Percentiles rank a stretch among this genome's conserved stretches.
phyloP scores from a whole-genome alignment of 2,113 vertebrate genomes.

The Heterochromis multidens region DNA sequence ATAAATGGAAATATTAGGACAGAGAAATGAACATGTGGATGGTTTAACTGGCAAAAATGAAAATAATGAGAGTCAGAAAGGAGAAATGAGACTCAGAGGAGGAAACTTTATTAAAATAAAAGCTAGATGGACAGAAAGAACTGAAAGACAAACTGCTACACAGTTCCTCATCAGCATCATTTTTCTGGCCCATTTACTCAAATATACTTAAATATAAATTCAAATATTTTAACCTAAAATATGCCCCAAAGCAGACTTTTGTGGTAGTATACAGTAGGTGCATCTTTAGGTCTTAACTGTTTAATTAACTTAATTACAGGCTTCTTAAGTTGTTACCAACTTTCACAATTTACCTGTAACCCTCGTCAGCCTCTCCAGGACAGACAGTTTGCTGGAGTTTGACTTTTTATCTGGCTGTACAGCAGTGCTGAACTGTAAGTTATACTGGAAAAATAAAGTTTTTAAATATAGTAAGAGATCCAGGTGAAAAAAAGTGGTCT shows the following conservation, averaged over 20 bases:
- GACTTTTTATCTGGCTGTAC: too few relatives aligned
- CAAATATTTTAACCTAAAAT: rapidly evolving
- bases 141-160: background rate
- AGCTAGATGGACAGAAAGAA: background rate
- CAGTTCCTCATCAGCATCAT: background rate
- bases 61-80: background rate
- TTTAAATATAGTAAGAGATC: background rate
- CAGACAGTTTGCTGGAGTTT: too few relatives aligned
- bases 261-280: too few relatives aligned
- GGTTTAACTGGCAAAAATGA: background rate
- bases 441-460: background rate
- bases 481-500: background rate
- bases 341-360: background rate
- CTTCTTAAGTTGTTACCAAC: background rate
- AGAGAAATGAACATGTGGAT: background rate
- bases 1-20: background rate
- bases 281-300: background rate
- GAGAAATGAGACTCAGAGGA: background rate
- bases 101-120: background rate
- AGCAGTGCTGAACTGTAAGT: too few relatives aligned
- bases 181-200: background rate
- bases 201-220: background rate
- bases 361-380: too few relatives aligned
- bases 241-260: background rate
- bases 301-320: background rate